Conservation (phyloP, 2,888 invertebrate species). For the Latrodectus hesperus region DNA sequence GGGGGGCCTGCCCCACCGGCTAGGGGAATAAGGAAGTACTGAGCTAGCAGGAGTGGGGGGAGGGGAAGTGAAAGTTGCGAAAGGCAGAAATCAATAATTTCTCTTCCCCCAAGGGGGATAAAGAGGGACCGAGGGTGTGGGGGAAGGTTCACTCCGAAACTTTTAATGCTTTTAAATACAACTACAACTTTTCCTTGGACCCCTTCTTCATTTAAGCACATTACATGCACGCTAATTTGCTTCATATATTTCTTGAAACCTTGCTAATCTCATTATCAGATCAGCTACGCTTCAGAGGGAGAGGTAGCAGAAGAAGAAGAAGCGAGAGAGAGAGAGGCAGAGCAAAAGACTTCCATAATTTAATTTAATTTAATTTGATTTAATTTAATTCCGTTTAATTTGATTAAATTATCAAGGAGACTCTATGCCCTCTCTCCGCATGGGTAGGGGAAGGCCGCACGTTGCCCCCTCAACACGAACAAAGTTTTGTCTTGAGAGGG, state of each 20-base stretch:
- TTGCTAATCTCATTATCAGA: conserved; percentile 69
- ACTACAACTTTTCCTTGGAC: conserved; percentile 69
- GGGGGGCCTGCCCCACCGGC: conserved; percentile 26
- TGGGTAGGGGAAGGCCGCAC: conserved; percentile 30
- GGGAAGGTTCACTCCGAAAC: conserved; percentile 58
- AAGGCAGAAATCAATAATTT: conserved; percentile 68
- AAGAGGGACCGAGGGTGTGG: conserved; percentile 9
- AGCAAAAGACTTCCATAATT: conserved; percentile 61
- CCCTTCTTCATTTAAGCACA: conserved; percentile 70
- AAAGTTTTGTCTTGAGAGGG: conserved; percentile 39
- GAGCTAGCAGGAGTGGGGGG: conserved; percentile 12
- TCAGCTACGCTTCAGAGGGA: conserved; percentile 63
- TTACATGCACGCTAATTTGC: conserved; percentile 70
- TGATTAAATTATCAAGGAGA: conserved; percentile 67
- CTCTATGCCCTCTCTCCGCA: conserved; percentile 20
- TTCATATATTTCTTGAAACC: conserved; percentile 70
- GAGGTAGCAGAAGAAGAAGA: conserved; percentile 46
- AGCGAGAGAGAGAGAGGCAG: conserved; percentile 2
- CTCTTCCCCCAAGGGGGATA: conserved; percentile 26
- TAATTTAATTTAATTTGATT: conserved; percentile 70
- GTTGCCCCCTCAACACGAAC: conserved; percentile 19
- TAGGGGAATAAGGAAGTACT: conserved; percentile 61
- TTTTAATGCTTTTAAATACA: conserved; percentile 70
- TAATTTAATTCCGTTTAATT: conserved; percentile 70
- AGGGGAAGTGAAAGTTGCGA: conserved; percentile 57